Percentiles rank a stretch among this genome's conserved stretches.
Evolutionary conservation across 2,113 vertebrate species (phyloP).

Genomic region (Salvelinus fontinalis): DNA sequence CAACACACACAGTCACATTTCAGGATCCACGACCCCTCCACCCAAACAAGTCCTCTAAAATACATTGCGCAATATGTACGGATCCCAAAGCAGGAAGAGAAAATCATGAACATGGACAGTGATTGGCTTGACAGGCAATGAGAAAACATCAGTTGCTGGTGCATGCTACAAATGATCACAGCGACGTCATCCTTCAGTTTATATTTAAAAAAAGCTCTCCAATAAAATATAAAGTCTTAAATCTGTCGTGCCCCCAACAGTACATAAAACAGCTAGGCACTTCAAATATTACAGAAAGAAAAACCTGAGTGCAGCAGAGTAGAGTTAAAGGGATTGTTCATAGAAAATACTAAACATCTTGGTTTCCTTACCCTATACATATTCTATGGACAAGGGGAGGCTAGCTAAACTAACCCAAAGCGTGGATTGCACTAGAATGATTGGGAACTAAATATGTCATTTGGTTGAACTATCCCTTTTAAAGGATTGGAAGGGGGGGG

Average conservation of each 20-base stretch:
- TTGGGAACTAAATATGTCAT: too few species aligned
- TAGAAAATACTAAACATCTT: too few species aligned
- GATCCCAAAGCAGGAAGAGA: slow-evolving; percentile 33
- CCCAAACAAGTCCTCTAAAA: slow-evolving; percentile 39
- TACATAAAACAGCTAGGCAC: slow-evolving; percentile 36
- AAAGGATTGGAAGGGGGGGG: too few species aligned
- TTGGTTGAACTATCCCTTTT: neutral
- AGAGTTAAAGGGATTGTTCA: neutral
- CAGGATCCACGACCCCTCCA: slow-evolving; percentile 29
- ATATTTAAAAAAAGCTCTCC: slow-evolving; percentile 46
- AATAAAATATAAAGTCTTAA: slow-evolving; percentile 34
- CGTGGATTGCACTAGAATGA: too few species aligned
- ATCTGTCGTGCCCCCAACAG: slow-evolving; percentile 20
- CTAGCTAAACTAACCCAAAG: too few species aligned
- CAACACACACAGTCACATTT: slow-evolving; percentile 28
- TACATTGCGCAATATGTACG: slow-evolving; percentile 19
- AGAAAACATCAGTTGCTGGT: slow-evolving; percentile 50
- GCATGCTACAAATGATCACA: slow-evolving; percentile 75
- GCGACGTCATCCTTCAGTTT: slow-evolving; percentile 60
- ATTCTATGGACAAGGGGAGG: too few species aligned
- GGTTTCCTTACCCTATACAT: too few species aligned
- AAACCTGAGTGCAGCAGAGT: slow-evolving; percentile 35
- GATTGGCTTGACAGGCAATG: slow-evolving; percentile 22
- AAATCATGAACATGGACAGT: slow-evolving; percentile 11
- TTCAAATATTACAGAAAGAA: slow-evolving; percentile 47